Evolutionary conservation across 2,888 invertebrate species (phyloP).

Genomic region (Stenchaetothrips biformis): DNA sequence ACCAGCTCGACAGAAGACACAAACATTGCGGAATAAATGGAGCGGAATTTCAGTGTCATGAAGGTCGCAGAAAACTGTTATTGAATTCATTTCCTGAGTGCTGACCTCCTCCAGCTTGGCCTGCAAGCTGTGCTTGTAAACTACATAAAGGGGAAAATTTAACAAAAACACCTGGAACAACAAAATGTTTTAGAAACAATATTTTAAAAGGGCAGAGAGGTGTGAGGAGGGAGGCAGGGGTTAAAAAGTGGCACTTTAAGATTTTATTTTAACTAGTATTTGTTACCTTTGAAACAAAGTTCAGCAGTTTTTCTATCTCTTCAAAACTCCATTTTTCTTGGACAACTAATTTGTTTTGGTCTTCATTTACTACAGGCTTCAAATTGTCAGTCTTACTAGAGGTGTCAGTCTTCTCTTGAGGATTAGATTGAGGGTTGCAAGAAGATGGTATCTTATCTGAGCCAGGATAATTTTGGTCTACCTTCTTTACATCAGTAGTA

Average conservation of each 20-base stretch:
- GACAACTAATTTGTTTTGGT: slow-evolving; percentile 31
- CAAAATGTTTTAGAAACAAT: neutral
- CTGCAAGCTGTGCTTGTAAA: slow-evolving; percentile 51
- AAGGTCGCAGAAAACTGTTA: slow-evolving; percentile 81
- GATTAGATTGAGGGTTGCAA: slow-evolving; percentile 29
- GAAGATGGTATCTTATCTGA: slow-evolving; percentile 30
- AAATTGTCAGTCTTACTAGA: slow-evolving; percentile 33
- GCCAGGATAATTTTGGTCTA: slow-evolving; percentile 33
- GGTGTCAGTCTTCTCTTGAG: slow-evolving; percentile 34
- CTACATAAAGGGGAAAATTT: slow-evolving; percentile 80
- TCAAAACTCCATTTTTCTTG: slow-evolving; percentile 62
- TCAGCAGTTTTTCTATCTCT: slow-evolving; percentile 82
- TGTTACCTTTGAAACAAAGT: slow-evolving; percentile 69
- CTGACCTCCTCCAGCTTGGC: slow-evolving; percentile 76
- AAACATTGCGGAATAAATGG: slow-evolving; percentile 85
- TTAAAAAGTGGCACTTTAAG: slow-evolving; percentile 42
- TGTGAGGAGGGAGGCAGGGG: slow-evolving; percentile 50
- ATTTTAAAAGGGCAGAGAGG: slow-evolving; percentile 35
- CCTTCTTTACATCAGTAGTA: slow-evolving; percentile 35
- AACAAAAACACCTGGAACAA: slow-evolving; percentile 59
- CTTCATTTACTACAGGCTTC: slow-evolving; percentile 31
- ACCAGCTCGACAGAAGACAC: slow-evolving; percentile 81
- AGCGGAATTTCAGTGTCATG: slow-evolving; percentile 92
- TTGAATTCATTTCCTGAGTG: slow-evolving; percentile 73
- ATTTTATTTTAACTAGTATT: slow-evolving; percentile 42